Base-by-base conservation (phyloP, 2,113 vertebrate species). In the Pedionomus torquatus region DNA sequence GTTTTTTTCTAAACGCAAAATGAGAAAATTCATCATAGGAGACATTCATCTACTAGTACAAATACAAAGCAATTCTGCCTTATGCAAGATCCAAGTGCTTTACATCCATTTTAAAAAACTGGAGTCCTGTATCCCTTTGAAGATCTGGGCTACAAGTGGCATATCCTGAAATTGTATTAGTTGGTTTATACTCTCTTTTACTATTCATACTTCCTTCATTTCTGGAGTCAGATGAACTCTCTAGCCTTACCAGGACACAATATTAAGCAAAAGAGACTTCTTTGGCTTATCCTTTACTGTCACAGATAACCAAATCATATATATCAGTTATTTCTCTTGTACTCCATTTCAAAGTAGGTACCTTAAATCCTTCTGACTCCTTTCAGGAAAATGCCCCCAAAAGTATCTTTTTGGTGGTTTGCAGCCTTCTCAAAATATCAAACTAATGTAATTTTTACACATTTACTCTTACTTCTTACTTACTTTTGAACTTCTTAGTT, bases 391-490 rank as follows among this genome's bases (percentile, higher is more conserved):
- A 26, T 8, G 16, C 18, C 31, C 51, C 35, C 16, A n/a, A 2
- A 77, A 81, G 60, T 87, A n/a, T 7, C 44, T 26, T 74, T 81
- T 43, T 52, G 48, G 19, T 39, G 33, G 35, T 65, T 94, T 95
- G 39, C 46, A 90, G 61, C 74, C 41, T 84, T 91, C 48, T 89
- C 33, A 39, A 75, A 71, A 87, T 68, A 91, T 19, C 69, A 66
- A 65, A 84, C 52, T 74, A 77, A 77, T 60, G 39, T 26, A 31
- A 75, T 35, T 93, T 95, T 78, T 82, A 94, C 33, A 55, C 77
- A 87, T 91, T 94, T 89, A 58, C 52, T 91, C 71, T 79, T 90
- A 78, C 75, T 87, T 82, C 93, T n/a, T n/a, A n/a, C n/a, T n/a
- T n/a, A n/a, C n/a, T n/a, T n/a, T n/a, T n/a, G n/a, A n/a, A n/a